A percentile compares a stretch with the other conserved stretches of the same genome.
Evolutionary conservation across 2,888 invertebrate species (phyloP).

Genomic region (Agrochola circellaris): DNA sequence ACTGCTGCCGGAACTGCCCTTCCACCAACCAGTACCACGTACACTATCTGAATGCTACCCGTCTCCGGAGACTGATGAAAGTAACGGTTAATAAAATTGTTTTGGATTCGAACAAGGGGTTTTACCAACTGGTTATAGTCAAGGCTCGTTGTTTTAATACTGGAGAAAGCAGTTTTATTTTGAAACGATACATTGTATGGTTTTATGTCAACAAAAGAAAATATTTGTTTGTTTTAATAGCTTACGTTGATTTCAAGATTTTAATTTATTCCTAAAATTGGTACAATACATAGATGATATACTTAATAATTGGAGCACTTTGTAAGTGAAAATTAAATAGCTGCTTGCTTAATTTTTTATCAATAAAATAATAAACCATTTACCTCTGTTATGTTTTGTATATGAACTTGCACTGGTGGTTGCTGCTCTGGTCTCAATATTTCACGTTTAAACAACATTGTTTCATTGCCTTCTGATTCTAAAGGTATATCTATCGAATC

Average conservation of each 20-base stretch:
- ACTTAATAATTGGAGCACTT: background rate
- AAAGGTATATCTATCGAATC: conserved; percentile 85
- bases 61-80: conserved; percentile 84
- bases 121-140: background rate
- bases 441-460: conserved; percentile 84
- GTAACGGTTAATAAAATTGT: background rate
- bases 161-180: background rate
- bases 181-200: background rate
- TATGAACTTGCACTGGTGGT: conserved; percentile 92
- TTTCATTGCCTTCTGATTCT: conserved; percentile 84
- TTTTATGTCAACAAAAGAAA: background rate
- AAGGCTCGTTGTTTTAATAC: background rate
- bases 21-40: conserved; percentile 95
- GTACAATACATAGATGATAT: background rate
- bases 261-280: background rate
- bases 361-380: background rate
- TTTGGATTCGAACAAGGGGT: background rate
- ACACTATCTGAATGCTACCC: conserved; percentile 93
- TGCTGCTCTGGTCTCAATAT: conserved; percentile 88
- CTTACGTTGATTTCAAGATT: background rate
- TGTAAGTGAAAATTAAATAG: background rate
- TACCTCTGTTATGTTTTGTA: conserved; percentile 92
- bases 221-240: background rate
- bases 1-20: conserved; percentile 95
- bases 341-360: background rate